These are phyloP conservation scores for Porites lutea DNA, from an alignment of 64 coral and sea anemone species.

Conservation along the genomic window DNA sequence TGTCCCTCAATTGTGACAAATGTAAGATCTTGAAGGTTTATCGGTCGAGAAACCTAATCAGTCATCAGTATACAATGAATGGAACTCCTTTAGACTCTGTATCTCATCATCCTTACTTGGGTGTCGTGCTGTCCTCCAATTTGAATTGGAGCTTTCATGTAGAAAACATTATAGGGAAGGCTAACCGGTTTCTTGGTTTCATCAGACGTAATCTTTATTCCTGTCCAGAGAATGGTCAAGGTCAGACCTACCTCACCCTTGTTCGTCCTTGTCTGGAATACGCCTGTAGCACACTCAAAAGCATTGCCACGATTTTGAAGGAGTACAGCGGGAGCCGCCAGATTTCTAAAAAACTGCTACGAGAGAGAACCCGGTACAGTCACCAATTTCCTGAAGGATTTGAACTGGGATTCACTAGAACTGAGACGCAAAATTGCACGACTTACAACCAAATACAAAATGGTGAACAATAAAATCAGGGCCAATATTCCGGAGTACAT, in stretches of 20 bases:
- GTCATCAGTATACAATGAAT: conserved; percentile 1
- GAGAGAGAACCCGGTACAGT: not conserved
- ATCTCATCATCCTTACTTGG: not conserved
- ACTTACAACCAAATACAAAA: conserved; percentile 15
- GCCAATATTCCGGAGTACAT: not conserved
- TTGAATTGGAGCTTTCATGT: conserved; percentile 10
- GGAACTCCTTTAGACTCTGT: not conserved
- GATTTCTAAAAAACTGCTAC: not conserved
- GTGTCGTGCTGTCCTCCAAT: not conserved
- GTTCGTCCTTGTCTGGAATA: not conserved
- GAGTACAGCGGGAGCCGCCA: not conserved
- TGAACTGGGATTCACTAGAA: conserved; percentile 6
- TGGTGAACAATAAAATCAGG: not conserved
- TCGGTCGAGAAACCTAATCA: no score
- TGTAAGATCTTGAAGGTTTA: no score
- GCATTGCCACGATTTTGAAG: not conserved
- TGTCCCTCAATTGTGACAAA: no score
- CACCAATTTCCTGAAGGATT: not conserved
- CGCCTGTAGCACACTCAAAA: not conserved
- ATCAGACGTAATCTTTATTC: conserved; percentile 23
- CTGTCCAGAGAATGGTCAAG: not conserved
- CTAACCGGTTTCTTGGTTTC: conserved; percentile 4
- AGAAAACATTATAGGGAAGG: conserved; percentile 17
- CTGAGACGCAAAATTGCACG: not conserved
- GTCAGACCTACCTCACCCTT: not conserved